Conservation (phyloP, 2,113 vertebrate species). For the Marmota monax region DNA sequence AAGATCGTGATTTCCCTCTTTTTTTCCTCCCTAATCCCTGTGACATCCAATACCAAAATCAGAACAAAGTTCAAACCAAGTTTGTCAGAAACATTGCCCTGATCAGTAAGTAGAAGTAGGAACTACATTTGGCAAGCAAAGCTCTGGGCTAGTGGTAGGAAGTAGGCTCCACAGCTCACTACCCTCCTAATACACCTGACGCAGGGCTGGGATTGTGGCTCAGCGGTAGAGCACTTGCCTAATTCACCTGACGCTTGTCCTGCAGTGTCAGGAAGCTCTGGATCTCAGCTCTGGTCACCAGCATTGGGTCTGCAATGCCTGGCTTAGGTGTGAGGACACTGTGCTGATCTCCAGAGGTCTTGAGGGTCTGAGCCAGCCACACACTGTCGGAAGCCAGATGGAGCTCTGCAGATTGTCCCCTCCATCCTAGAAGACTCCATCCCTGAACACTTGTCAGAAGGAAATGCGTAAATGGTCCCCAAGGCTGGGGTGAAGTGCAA, state of each 20-base stretch:
- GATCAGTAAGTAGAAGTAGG: not conserved
- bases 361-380: not conserved
- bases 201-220: too few relatives aligned
- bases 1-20: not conserved
- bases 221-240: too few relatives aligned
- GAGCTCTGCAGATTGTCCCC: not conserved
- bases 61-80: not conserved
- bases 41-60: too few relatives aligned
- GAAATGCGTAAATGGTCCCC: not conserved
- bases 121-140: rapidly evolving
- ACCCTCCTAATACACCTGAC: too few relatives aligned
- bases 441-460: not conserved
- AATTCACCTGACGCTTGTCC: not conserved
- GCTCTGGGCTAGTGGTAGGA: not conserved
- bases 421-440: not conserved
- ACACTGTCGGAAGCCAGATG: too few relatives aligned
- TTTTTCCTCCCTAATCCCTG: too few relatives aligned
- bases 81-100: not conserved
- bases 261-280: not conserved
- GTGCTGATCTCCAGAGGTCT: not conserved
- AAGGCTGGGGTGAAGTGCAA: rapidly evolving
- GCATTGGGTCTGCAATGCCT: rapidly evolving
- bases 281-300: too few relatives aligned
- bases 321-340: too few relatives aligned
- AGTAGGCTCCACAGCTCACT: rapidly evolving